Evolutionary conservation across 2,113 vertebrate species (phyloP).

Genomic region (Himantopus leucocephalus): DNA sequence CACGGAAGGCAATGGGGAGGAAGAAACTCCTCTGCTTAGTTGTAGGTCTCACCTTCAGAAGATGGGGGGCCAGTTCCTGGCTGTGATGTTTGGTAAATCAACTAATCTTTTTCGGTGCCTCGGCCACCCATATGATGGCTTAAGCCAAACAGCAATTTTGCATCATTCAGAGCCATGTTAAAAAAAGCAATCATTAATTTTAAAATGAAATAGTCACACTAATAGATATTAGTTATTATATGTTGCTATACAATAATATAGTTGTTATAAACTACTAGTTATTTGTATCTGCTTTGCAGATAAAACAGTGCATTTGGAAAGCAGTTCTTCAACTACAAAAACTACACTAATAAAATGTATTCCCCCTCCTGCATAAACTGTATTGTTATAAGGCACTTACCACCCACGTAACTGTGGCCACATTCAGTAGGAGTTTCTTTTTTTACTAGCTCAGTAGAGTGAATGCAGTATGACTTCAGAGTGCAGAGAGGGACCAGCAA

Average conservation of each 20-base stretch:
- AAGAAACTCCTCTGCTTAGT: background rate
- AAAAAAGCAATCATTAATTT: background rate
- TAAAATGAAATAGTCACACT: background rate
- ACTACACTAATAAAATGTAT: background rate
- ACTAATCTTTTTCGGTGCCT: background rate
- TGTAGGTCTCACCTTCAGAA: background rate
- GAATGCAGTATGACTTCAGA: background rate
- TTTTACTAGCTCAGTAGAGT: background rate
- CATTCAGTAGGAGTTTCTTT: background rate
- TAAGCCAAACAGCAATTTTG: background rate
- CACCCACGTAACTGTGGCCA: background rate
- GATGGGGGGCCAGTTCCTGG: background rate
- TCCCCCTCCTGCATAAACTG: background rate
- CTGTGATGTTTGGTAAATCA: background rate
- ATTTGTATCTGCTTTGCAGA: background rate
- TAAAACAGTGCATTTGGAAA: background rate
- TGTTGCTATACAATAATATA: background rate
- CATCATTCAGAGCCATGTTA: background rate
- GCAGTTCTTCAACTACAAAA: background rate
- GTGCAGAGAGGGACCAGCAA: background rate
- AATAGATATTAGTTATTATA: background rate
- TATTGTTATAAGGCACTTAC: background rate
- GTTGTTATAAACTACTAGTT: background rate
- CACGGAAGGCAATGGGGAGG: background rate
- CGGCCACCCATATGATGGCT: rapidly evolving